Base-by-base conservation (phyloP, 1,140 invertebrate genomes). In the Macrostomum lignano region DNA sequence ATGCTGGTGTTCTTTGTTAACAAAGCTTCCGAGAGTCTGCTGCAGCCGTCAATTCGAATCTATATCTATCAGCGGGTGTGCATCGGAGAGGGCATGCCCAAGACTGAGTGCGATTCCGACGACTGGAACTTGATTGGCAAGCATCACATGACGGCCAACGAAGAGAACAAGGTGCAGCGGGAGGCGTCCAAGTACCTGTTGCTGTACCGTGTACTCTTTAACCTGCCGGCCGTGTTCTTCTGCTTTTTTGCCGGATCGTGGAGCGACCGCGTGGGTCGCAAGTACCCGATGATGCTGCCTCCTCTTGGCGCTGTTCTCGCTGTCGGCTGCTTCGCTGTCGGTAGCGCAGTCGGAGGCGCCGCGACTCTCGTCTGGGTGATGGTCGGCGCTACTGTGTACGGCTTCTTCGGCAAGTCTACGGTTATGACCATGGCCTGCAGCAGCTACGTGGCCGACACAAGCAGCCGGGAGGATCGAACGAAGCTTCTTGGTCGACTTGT, bases 381-480 rank as follows among this genome's bases (percentile, higher is more conserved):
- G 25, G 29, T 38, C n/a, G 54, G 51, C 2, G 46, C 49, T 0
- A 13, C 37, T 0, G 28, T 48, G 13, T 42, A 51, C 37, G 54
- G 54, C 10, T 31, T 45, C 4, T 45, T 54, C 29, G 52, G 54
- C 0, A 52, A 55, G 36, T 47, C 47, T 20, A 45, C 52, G 0
- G 43, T 57, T 1, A 49, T 55, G 4, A 52, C 48, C 4, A 57
- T 57, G 52, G 52, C 51, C 1, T 46, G 52, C 2, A 48, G 55
- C 38, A 55, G 52, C 30, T 52, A 53, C 34, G 43, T 47, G 10
- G 40, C 46, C 0, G 54, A 57, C 31, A 44, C 45, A 7, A 47
- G 45, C 7, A 15, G 44, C 22, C 37, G 31, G 15, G 46, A 46
- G 5, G 38, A 52, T 22, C 35, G 51, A 7, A 53, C 49, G 0